Conservation (phyloP, 2,797 vertebrate genomes). For the Anguilla anguilla region DNA sequence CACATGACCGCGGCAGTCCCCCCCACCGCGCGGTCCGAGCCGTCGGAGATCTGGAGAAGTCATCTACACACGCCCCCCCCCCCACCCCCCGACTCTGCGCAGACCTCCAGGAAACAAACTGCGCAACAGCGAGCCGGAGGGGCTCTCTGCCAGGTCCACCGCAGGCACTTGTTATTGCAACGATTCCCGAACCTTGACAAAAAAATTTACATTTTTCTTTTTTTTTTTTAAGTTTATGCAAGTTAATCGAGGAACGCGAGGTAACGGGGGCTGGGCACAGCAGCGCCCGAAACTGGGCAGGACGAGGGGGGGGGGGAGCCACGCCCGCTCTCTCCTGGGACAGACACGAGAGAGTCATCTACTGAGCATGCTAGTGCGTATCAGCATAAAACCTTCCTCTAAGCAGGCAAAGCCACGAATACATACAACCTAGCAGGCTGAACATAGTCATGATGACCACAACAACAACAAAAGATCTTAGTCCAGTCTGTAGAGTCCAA, state of each 20-base stretch:
- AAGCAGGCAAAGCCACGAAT: not conserved
- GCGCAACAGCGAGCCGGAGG: not conserved
- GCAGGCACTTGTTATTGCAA: slow-evolving; percentile 38
- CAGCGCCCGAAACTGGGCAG: not conserved
- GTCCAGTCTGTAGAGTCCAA: too few species aligned
- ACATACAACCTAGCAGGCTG: not conserved
- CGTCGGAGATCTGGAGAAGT: slow-evolving; percentile 9
- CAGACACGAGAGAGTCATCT: not conserved
- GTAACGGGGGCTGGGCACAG: not conserved
- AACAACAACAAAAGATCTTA: not conserved
- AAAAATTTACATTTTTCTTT: not conserved
- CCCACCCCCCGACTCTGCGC: too few species aligned
- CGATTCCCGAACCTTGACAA: slow-evolving; percentile 47
- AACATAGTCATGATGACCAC: too few species aligned
- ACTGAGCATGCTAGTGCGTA: too few species aligned
- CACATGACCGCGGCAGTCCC: not conserved
- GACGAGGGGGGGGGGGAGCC: not conserved
- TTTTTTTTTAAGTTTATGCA: slow-evolving; percentile 38
- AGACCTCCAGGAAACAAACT: slow-evolving; percentile 2
- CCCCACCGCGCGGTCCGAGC: not conserved
- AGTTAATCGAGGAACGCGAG: slow-evolving; percentile 39
- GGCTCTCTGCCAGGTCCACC: slow-evolving; percentile 43
- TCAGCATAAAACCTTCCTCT: not conserved
- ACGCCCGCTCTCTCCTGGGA: not conserved
- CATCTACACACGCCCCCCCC: not conserved